phyloP scores from a whole-genome alignment of 2,888 invertebrate species.

The Lasiommata megera region DNA sequence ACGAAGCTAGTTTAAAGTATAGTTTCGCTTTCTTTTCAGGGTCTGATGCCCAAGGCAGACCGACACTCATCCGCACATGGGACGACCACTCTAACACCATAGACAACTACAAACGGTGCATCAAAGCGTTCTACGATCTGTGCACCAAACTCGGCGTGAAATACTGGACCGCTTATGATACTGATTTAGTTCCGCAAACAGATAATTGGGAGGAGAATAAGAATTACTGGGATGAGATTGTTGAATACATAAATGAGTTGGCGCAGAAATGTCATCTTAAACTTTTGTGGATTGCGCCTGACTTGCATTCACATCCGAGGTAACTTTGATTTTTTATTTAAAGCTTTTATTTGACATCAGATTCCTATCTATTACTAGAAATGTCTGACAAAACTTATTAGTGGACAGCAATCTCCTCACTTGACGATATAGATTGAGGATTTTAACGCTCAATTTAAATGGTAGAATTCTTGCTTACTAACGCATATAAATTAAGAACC shows the following conservation, averaged over 20 bases:
- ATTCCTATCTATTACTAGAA: too few relatives aligned
- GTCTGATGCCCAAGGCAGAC: slow-evolving; percentile 65
- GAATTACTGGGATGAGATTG: slow-evolving; percentile 79
- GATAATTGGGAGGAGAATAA: slow-evolving; percentile 79
- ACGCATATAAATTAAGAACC: too few relatives aligned
- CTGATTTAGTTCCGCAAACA: slow-evolving; percentile 81
- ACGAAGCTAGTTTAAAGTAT: too few relatives aligned
- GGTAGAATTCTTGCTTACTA: too few relatives aligned
- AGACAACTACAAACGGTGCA: slow-evolving; percentile 81
- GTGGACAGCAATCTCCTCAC: too few relatives aligned
- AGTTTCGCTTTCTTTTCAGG: slow-evolving; percentile 37
- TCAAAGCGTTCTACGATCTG: slow-evolving; percentile 83
- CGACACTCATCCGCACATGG: slow-evolving; percentile 72
- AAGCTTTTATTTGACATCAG: too few relatives aligned
- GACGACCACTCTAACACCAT: slow-evolving; percentile 79
- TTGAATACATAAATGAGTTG: slow-evolving; percentile 79
- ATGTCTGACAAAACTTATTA: too few relatives aligned
- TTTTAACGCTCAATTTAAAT: too few relatives aligned
- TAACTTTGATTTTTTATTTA: slow-evolving; percentile 37
- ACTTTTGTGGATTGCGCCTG: slow-evolving; percentile 83
- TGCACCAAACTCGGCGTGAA: slow-evolving; percentile 82
- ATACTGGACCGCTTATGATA: slow-evolving; percentile 84
- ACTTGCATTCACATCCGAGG: slow-evolving; percentile 82
- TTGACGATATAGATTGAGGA: too few relatives aligned
- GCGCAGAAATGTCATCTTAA: slow-evolving; percentile 79